Evolutionary conservation across 2,113 vertebrate genomes (phyloP).

Genomic region (Microcebus murinus): DNA sequence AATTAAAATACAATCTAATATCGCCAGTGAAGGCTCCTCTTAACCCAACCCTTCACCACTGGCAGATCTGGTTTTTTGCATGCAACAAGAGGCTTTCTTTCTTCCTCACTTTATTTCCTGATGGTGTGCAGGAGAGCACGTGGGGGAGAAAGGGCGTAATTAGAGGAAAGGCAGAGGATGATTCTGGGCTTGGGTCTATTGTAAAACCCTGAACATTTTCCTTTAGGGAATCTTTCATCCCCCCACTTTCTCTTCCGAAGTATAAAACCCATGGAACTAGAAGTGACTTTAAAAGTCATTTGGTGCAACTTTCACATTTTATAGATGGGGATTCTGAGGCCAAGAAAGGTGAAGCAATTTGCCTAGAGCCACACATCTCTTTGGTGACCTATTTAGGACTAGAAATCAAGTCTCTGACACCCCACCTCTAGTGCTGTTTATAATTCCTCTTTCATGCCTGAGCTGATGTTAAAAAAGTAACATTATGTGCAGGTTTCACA

Average conservation of each 20-base stretch:
- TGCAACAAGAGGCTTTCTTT: constrained; percentile 82
- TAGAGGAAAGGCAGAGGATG: neutral
- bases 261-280: neutral
- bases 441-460: neutral
- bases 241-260: neutral
- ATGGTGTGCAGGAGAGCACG: constrained; percentile 49
- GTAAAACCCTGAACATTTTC: constrained; percentile 12
- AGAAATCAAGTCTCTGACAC: neutral
- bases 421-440: neutral
- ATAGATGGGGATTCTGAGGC: constrained; percentile 38
- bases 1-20: constrained; percentile 88
- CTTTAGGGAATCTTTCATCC: neutral
- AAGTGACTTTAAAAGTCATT: constrained; percentile 51
- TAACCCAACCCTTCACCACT: constrained; percentile 80
- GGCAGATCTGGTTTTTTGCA: constrained; percentile 85
- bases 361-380: neutral
- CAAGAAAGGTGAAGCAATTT: constrained; percentile 54
- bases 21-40: constrained; percentile 84
- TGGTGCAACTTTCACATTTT: constrained; percentile 47
- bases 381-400: constrained; percentile 6
- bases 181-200: neutral
- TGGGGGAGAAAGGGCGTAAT: constrained; percentile 56
- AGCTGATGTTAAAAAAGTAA: neutral
- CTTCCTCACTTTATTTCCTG: constrained; percentile 59
- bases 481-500: neutral